Evolutionary conservation across 2,888 invertebrate species (phyloP), one percentile per base, ranked within the genome.

Genomic region (Napeogenes inachia): DNA sequence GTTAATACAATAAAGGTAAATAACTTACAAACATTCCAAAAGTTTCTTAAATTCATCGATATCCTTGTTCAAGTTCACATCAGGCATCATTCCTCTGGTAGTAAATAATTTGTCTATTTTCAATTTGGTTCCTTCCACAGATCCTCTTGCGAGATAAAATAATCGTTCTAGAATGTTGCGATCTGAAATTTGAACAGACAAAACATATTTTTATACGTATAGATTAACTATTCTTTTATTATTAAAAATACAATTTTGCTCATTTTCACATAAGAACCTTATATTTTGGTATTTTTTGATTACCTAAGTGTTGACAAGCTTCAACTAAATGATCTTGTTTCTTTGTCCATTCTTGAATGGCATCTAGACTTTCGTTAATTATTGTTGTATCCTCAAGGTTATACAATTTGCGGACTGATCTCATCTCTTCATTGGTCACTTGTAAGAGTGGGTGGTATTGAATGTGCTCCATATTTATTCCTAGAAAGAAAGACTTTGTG

Each of bases 21-120:
- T 42, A 42, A 82, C 87, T 81, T 73, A 88, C 87, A 85, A 71
- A 21, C 70, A 70, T 38, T 80, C 74, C 70, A 73, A 77, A 32
- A 75, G 68, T 2, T 68, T 45, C 32, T 78, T 72, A 57, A 86
- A 87, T 62, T 88, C 87, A 6, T 80, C 71, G 2, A 81, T 61
- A 2, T 71, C 74, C 60, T 79, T 78, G 50, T 86, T 76, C 33
- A 80, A 62, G 21, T 76, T 77, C 0, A 88, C 45, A 47, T 88
- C 88, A 0, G 87, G 83, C 78, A 86, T 81, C 79, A 87, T 76
- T 2, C 80, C 81, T 63, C 87, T 74, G 21, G 80, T 74, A 0
- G 87, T 86, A 53, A 86, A 70, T 50, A 85, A 60, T 53, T 78
- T 80, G 45, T 88, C 88, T 0, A 87, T 57, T 56, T 79, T 82